A percentile compares a stretch with the other conserved stretches of the same genome.
Conservation (phyloP, 2,797 vertebrate species). For the Odontamblyopus lacepedii region DNA sequence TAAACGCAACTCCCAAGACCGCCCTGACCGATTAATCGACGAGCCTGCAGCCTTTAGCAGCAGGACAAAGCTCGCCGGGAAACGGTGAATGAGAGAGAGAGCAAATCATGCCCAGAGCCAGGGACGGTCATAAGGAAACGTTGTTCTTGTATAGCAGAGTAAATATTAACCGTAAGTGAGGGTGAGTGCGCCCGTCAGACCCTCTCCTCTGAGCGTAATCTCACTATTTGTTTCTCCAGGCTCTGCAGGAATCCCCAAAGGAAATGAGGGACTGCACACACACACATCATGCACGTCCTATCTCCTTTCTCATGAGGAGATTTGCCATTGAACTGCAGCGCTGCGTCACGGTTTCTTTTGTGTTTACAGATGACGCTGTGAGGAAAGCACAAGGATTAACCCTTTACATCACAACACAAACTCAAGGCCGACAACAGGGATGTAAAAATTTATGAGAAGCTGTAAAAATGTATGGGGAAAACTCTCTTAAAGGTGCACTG, state of each 20-base stretch:
- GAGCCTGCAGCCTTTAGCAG: conserved; percentile 13
- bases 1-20: too few relatives aligned
- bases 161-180: conserved; percentile 74
- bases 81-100: conserved; percentile 41
- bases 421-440: conserved; percentile 55
- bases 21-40: too few relatives aligned
- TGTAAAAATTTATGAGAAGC: conserved; percentile 52
- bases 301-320: conserved; percentile 51
- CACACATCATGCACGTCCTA: conserved; percentile 66
- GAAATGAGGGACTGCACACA: conserved; percentile 69
- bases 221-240: conserved; percentile 57
- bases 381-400: conserved; percentile 49
- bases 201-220: conserved; percentile 57
- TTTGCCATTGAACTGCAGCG: conserved; percentile 37
- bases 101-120: conserved; percentile 26
- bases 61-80: conserved; percentile 62
- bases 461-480: not conserved
- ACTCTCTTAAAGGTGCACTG: too few relatives aligned
- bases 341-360: conserved; percentile 62
- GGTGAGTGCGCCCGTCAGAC: conserved; percentile 50
- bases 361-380: conserved; percentile 57
- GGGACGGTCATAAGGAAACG: conserved; percentile 54
- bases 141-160: conserved; percentile 67
- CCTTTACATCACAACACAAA: conserved; percentile 25
- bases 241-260: conserved; percentile 73